Percentiles rank a stretch among this genome's conserved stretches.
Conservation (phyloP, 2,888 invertebrate species). For the Hyposoter dolosus region DNA sequence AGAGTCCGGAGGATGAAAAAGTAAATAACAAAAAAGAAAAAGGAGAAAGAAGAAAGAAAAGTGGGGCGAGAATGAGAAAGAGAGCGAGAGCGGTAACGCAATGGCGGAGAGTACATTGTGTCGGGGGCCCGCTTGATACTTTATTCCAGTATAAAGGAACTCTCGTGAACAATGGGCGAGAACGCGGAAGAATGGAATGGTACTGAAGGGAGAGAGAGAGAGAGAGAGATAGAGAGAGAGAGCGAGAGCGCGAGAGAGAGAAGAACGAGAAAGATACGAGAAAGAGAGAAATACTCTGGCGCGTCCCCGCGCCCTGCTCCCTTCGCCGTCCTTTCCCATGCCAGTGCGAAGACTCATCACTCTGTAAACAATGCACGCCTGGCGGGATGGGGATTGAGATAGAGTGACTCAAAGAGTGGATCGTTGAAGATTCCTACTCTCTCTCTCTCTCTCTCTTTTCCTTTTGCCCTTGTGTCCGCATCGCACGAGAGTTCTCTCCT, state of each 20-base stretch:
- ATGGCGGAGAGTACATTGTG: conserved; percentile 81
- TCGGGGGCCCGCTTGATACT: conserved; percentile 82
- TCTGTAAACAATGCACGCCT: conserved; percentile 83
- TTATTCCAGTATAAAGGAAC: conserved; percentile 83
- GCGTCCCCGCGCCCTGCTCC: neutral
- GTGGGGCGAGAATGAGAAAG: too few species aligned
- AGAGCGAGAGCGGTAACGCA: conserved; percentile 78
- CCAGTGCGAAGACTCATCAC: conserved; percentile 84
- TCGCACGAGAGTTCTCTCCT: conserved; percentile 28
- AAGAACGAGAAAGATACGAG: too few species aligned
- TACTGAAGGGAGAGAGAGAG: conserved; percentile 77
- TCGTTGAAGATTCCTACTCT: conserved; percentile 52
- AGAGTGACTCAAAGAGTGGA: conserved; percentile 81
- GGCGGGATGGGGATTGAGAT: conserved; percentile 70
- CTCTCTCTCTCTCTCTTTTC: neutral
- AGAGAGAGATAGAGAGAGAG: conserved; percentile 34
- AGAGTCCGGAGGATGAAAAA: conserved; percentile 66
- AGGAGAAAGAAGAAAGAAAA: conserved; percentile 72
- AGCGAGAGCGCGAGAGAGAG: too few species aligned
- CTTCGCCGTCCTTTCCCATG: conserved; percentile 53
- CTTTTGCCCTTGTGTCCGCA: neutral
- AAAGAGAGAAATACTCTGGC: conserved; percentile 52
- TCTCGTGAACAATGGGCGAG: conserved; percentile 81
- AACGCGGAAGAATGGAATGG: conserved; percentile 83
- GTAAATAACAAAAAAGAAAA: conserved; percentile 8